phyloP scores from a whole-genome alignment of 2,888 invertebrate genomes.

The Phorcus lineatus region DNA sequence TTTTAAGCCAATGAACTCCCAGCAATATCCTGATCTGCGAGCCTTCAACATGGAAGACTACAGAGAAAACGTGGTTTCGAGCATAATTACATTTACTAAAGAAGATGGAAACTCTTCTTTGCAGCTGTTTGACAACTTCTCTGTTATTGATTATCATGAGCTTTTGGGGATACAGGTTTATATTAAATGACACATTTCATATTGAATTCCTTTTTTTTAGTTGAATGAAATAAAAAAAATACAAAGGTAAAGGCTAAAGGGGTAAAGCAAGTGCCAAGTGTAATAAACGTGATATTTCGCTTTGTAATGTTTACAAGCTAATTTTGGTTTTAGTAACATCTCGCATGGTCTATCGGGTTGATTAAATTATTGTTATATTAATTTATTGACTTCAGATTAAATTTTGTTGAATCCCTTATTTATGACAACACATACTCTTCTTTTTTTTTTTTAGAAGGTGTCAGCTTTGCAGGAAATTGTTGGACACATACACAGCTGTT shows the following conservation, averaged over 20 bases:
- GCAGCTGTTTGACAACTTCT: neutral
- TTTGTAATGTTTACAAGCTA: too few species aligned
- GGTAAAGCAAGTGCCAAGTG: too few species aligned
- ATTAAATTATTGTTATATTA: too few species aligned
- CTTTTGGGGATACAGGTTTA: slow-evolving; percentile 24
- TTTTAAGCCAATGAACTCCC: slow-evolving; percentile 6
- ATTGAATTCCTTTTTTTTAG: too few species aligned
- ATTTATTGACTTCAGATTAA: too few species aligned
- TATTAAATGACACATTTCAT: neutral
- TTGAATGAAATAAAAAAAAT: too few species aligned
- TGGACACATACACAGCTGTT: slow-evolving; percentile 46
- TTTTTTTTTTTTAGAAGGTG: slow-evolving; percentile 37
- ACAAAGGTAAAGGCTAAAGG: too few species aligned
- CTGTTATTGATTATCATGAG: slow-evolving; percentile 18
- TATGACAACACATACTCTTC: too few species aligned
- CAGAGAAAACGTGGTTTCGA: slow-evolving; percentile 29
- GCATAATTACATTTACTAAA: neutral
- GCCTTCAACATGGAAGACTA: slow-evolving; percentile 31
- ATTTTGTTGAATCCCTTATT: too few species aligned
- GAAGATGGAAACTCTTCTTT: neutral
- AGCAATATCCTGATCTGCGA: neutral
- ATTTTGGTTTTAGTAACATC: too few species aligned
- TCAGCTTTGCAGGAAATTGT: slow-evolving; percentile 43
- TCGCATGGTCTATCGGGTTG: too few species aligned
- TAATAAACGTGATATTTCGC: too few species aligned